A percentile compares a stretch with the other conserved stretches of the same genome.
Conservation (phyloP, 2,797 vertebrate genomes). For the Toxotes lorentzi region DNA sequence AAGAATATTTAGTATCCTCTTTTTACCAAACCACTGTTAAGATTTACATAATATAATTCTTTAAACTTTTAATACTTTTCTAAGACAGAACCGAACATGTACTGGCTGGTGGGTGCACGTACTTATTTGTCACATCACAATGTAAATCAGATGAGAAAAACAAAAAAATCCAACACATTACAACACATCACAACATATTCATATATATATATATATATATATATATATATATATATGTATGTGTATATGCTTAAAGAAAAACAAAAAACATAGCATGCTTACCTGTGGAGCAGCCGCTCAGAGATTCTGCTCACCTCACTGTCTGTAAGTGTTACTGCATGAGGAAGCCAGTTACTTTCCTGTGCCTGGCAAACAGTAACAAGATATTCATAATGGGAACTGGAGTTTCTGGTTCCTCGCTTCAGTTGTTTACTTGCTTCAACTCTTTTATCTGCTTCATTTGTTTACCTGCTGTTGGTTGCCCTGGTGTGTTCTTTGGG, state of each 20-base stretch:
- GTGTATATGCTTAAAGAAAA: no score
- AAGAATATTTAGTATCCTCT: background rate
- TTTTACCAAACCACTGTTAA: background rate
- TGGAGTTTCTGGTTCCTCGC: slow-evolving; percentile 69
- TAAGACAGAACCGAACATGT: background rate
- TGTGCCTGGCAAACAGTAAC: background rate
- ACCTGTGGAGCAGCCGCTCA: slow-evolving; percentile 58
- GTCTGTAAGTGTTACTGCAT: background rate
- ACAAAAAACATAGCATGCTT: background rate
- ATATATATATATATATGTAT: no score
- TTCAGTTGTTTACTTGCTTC: background rate
- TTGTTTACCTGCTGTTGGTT: background rate
- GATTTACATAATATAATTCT: background rate
- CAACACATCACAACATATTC: background rate
- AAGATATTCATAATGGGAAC: slow-evolving; percentile 37
- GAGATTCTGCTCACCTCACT: slow-evolving; percentile 5
- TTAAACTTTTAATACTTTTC: no score
- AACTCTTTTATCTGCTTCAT: background rate
- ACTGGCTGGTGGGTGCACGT: background rate
- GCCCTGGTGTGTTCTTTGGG: no score
- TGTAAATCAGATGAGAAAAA: background rate
- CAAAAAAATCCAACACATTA: background rate
- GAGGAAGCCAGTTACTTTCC: slow-evolving; percentile 30
- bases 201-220: no score
- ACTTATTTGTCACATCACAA: background rate